These are phyloP conservation scores for Eriosoma lanigerum DNA, from an alignment of 1,140 invertebrate genomes.

Conservation along the genomic window DNA sequence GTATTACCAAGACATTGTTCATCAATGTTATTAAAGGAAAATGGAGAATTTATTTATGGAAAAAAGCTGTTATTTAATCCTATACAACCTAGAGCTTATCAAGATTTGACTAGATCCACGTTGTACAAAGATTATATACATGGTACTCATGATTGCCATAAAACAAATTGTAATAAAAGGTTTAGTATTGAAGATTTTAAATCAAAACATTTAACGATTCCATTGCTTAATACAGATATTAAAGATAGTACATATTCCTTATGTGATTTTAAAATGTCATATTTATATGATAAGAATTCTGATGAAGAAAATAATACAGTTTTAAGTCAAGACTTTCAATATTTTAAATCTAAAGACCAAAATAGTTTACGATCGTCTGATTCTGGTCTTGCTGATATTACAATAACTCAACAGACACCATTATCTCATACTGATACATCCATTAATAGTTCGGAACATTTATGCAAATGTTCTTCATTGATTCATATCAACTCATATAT, in stretches of 20 bases:
- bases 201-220: constrained; percentile 33
- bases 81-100: constrained; percentile 13
- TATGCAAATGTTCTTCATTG: constrained; percentile 72
- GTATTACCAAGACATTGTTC: constrained; percentile 33
- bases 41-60: constrained; percentile 28
- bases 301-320: constrained; percentile 23
- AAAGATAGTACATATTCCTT: constrained; percentile 39
- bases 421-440: constrained; percentile 56
- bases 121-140: constrained; percentile 19
- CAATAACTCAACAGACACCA: constrained; percentile 60
- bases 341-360: constrained; percentile 3
- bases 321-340: constrained; percentile 40
- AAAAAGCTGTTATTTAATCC: constrained; percentile 42
- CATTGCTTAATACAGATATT: not conserved
- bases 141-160: constrained; percentile 9
- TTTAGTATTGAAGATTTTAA: not conserved
- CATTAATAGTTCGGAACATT: constrained; percentile 63
- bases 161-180: not conserved
- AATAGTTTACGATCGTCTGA: constrained; percentile 70
- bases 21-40: constrained; percentile 29
- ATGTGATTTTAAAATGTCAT: constrained; percentile 17
- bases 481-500: constrained; percentile 64
- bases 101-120: constrained; percentile 28
- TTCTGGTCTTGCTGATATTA: constrained; percentile 79
- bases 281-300: not conserved